Evolutionary conservation across 2,888 invertebrate species (phyloP).

Genomic region (Papilio protenor): DNA sequence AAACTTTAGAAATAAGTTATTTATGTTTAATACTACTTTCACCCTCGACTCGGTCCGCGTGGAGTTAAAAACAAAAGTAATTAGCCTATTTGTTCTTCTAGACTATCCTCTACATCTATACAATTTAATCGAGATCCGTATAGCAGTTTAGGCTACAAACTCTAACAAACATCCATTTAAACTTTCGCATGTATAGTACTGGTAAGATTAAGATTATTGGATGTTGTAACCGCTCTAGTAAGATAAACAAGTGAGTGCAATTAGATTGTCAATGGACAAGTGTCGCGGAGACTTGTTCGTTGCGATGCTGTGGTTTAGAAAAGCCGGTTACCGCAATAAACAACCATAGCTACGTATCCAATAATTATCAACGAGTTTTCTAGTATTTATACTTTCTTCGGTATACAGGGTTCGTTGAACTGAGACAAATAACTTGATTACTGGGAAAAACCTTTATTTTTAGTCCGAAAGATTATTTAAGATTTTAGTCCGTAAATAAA

Average conservation of each 20-base stretch:
- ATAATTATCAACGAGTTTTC: constrained; percentile 66
- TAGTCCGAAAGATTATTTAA: too few species aligned
- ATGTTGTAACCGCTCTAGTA: constrained; percentile 62
- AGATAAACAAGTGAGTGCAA: constrained; percentile 73
- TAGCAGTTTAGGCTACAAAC: too few species aligned
- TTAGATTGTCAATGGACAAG: constrained; percentile 82
- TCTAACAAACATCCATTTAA: too few species aligned
- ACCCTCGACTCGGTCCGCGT: too few species aligned
- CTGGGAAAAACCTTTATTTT: not conserved
- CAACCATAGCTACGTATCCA: constrained; percentile 53
- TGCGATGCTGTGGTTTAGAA: constrained; percentile 69
- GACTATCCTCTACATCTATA: too few species aligned
- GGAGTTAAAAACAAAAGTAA: too few species aligned
- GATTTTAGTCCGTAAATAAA: too few species aligned
- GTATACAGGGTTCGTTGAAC: constrained; percentile 55
- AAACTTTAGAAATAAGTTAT: not conserved
- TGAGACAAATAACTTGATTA: constrained; percentile 33
- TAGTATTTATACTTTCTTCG: constrained; percentile 64
- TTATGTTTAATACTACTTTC: not conserved
- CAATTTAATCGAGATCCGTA: too few species aligned
- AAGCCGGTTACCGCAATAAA: constrained; percentile 63
- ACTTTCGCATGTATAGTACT: too few species aligned
- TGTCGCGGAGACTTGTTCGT: constrained; percentile 72
- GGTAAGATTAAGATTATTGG: not conserved
- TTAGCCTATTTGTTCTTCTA: too few species aligned